Base-by-base conservation (phyloP, 2,888 invertebrate genomes). In the Deilephila porcellus region DNA sequence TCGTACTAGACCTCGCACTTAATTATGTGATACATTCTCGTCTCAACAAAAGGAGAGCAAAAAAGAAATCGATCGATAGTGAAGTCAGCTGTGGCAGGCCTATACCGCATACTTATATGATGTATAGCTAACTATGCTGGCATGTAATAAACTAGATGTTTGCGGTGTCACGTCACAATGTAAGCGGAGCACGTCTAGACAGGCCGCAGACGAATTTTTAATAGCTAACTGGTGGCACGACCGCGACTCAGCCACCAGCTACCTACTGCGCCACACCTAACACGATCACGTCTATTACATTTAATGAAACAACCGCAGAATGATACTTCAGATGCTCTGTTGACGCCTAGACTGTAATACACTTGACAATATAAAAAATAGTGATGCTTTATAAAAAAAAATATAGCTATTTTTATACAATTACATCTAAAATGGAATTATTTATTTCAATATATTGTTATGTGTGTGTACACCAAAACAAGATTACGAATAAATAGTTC, bases 191-290 rank as follows among this genome's bases (percentile, higher is more conserved):
- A 82, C 85, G 92, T 93, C 93, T 93, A 93, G 93, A 93, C 93
- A 84, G 84, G 80, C 84, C 85, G 86, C 90, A 93, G 93, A 93
- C 93, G 88, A 91, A 89, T 92, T 93, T 92, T 92, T 92, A 90
- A 91, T 77, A 77, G 75, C 70, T 70, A 64, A 71, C 74, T 74
- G 70, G 75, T 71, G 64, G 67, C 74, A 60, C 72, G 74, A 70
- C 70, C 70, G 72, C 74, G 72, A 53, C 60, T 32, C 34, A 59
- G 25, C 37, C 37, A 63, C 29, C 37, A 63, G 29, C 25, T 60
- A 73, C 60, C 56, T 71, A 56, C 53, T 70, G 25, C 59, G 45
- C 67, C 29, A 37, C 59, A 32, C 53, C 25, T 72, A 34, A 64
- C 56, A 37, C 29, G 64, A 34, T 29, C 56, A 34, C 17, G 14